Base-by-base conservation (phyloP, 2,888 invertebrate species). In the Dugesia japonica region DNA sequence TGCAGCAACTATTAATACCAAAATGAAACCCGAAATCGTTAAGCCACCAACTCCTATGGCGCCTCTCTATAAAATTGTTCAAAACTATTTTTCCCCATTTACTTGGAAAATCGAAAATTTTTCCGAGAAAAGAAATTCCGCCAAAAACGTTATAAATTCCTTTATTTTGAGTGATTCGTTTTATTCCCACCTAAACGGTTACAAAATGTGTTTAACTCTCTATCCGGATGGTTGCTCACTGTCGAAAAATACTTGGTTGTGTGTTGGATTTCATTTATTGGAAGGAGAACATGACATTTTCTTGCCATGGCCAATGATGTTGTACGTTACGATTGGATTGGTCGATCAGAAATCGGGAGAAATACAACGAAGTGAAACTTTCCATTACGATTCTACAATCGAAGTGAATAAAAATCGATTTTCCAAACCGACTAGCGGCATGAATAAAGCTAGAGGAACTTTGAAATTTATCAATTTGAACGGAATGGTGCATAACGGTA, bases 101-200 rank as follows among this genome's bases (percentile, higher is more conserved):
- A n/a, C 7, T n/a, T 56, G 56, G 56, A 56, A n/a, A 20, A 56
- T 56, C 56, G 56, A 56, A 23, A 56, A 56, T n/a, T 56, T 56
- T n/a, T 56, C 56, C 7, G 56, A 56, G 1, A 56, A 56, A 56
- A 56, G 56, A 56, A 56, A 7, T 1, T 9, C n/a, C 4, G 56
- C 56, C 7, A 56, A 56, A 56, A 23, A 56, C 7, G n/a, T 56
- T 1, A 4, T 4, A 9, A n/a, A 56, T 23, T 56, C 56, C 1
- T 56, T 56, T 56, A n/a, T 56, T n/a, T 56, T 56, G n/a, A 56
- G 56, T 56, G 56, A 56, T n/a, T 4, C 56, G 17, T 56, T 56
- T 56, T 56, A 56, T 23, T 20, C 56, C 56, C n/a, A 23, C 23
- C 4, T 20, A 1, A 13, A 56, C 7, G 56, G 56, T 9, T 56